A percentile compares a stretch with the other conserved stretches of the same genome.
Evolutionary conservation across 2,888 invertebrate genomes (phyloP).

Genomic region (Tryphoninae sp.): DNA sequence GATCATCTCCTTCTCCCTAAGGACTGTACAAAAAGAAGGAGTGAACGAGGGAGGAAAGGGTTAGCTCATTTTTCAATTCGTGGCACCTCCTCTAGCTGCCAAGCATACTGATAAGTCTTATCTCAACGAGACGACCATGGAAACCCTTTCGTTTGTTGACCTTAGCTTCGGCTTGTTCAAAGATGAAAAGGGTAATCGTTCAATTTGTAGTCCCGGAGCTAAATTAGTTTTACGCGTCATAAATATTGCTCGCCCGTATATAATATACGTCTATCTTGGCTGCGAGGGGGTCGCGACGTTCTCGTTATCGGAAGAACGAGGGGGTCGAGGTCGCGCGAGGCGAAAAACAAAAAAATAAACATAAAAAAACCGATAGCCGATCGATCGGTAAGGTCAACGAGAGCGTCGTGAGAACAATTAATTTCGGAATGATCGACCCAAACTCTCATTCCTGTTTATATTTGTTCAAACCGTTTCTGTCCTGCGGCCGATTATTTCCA

Average conservation of each 20-base stretch:
- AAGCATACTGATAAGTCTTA: slow-evolving; percentile 66
- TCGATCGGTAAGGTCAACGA: slow-evolving; percentile 12
- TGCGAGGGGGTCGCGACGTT: slow-evolving; percentile 6
- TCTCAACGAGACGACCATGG: slow-evolving; percentile 33
- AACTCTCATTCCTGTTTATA: not conserved
- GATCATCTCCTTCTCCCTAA: slow-evolving; percentile 24
- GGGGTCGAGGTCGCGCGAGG: not conserved
- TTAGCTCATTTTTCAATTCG: slow-evolving; percentile 67
- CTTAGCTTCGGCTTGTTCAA: slow-evolving; percentile 48
- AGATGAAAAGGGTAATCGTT: slow-evolving; percentile 62
- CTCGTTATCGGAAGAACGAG: slow-evolving; percentile 28
- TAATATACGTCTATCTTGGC: slow-evolving; percentile 2
- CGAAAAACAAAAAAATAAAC: not conserved
- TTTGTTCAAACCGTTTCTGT: not conserved
- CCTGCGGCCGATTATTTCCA: no score
- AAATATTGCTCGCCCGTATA: slow-evolving; percentile 32
- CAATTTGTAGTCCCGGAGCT: slow-evolving; percentile 53
- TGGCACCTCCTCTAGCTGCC: slow-evolving; percentile 42
- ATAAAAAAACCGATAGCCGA: not conserved
- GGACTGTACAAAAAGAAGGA: not conserved
- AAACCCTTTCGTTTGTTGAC: slow-evolving; percentile 55
- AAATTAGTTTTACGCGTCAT: slow-evolving; percentile 56
- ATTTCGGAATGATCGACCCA: not conserved
- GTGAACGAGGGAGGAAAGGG: slow-evolving; percentile 36
- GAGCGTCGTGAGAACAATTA: not conserved